Evolutionary conservation across 2,113 vertebrate genomes (phyloP).

Genomic region (Grus americana): DNA sequence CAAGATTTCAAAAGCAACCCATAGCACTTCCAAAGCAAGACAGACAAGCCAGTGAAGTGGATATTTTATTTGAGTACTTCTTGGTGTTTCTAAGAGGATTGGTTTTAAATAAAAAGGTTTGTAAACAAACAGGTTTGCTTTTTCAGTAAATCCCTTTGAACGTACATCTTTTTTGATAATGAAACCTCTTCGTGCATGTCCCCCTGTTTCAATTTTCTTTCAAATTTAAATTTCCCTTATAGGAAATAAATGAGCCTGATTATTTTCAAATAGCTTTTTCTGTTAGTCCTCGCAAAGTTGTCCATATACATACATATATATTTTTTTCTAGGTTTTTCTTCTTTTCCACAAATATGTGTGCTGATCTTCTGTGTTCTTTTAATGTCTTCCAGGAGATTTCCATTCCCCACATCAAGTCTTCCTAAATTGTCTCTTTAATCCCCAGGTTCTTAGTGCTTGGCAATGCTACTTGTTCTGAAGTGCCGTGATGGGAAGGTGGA

Average conservation of each 20-base stretch:
- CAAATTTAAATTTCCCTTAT: not conserved
- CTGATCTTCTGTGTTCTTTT: constrained; percentile 34
- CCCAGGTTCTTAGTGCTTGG: constrained; percentile 61
- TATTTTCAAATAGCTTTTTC: not conserved
- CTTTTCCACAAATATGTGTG: not conserved
- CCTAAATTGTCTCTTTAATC: constrained; percentile 71
- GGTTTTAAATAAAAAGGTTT: not conserved
- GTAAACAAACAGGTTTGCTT: not conserved
- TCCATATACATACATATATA: not conserved
- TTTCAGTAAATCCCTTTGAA: not conserved
- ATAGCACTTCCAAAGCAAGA: not conserved
- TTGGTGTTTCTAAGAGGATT: not conserved
- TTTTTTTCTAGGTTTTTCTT: not conserved
- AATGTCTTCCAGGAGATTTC: constrained; percentile 60
- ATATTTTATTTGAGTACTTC: not conserved
- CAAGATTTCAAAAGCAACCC: not conserved
- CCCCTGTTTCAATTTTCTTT: not conserved
- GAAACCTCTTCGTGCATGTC: not conserved
- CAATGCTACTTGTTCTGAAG: constrained; percentile 67
- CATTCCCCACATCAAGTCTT: constrained; percentile 57
- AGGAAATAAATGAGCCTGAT: not conserved
- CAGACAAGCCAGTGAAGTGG: not conserved
- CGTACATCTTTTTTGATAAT: not conserved
- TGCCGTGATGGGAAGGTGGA: constrained; percentile 61
- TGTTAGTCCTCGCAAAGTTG: not conserved